Percentiles rank a stretch among this genome's conserved stretches.
Evolutionary conservation across 2,797 vertebrate species (phyloP).

Genomic region (Sphenodon punctatus): DNA sequence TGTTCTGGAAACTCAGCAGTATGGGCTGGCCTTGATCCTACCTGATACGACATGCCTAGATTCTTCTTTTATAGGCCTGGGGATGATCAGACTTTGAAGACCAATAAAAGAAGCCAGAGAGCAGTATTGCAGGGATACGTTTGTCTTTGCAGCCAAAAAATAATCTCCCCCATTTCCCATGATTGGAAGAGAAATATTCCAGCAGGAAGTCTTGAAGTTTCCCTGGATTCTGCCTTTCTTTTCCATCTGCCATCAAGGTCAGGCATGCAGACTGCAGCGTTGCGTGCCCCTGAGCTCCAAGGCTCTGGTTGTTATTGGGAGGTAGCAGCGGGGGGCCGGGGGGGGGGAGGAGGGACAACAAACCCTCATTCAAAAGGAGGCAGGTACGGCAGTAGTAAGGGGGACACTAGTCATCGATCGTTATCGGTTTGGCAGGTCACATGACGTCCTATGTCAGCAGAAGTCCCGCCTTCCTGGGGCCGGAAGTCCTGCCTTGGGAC

Average conservation of each 20-base stretch:
- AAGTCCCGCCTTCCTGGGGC: no score
- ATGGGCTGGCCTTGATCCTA: neutral
- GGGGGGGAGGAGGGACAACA: no score
- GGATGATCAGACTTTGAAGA: constrained; percentile 16
- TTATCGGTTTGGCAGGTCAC: no score
- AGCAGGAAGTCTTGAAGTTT: constrained; percentile 65
- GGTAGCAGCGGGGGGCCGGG: neutral
- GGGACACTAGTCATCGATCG: no score
- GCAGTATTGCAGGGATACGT: neutral
- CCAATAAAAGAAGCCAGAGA: constrained; percentile 38
- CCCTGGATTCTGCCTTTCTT: constrained; percentile 31
- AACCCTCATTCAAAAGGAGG: constrained; percentile 4
- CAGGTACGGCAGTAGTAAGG: neutral
- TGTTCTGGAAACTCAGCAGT: constrained; percentile 13
- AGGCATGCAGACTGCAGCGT: constrained; percentile 18
- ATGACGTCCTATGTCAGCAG: no score
- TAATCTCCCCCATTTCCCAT: constrained; percentile 40
- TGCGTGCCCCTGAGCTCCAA: neutral
- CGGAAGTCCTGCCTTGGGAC: no score
- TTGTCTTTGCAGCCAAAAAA: constrained; percentile 54
- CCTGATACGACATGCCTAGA: neutral
- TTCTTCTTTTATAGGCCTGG: neutral
- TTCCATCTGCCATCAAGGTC: neutral
- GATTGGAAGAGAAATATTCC: constrained; percentile 49
- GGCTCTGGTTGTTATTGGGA: neutral